Percentiles rank a stretch among this genome's conserved stretches.
These are phyloP conservation scores for Drosophila subquinaria DNA, from an alignment of 2,888 invertebrate genomes.

Conservation along the genomic window DNA sequence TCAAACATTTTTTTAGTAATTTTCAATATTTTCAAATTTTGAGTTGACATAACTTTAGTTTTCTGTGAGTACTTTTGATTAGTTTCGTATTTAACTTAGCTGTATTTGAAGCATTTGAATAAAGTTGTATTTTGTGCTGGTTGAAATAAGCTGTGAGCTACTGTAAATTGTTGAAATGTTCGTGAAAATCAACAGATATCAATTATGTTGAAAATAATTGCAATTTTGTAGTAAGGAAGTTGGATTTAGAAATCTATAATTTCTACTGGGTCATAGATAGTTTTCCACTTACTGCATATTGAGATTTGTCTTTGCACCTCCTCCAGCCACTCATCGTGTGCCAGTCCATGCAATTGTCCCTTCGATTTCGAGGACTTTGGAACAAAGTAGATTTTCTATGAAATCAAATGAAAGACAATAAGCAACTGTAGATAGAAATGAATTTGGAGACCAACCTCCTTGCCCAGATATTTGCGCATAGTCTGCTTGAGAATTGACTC, in stretches of 20 bases:
- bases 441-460: conserved; percentile 71
- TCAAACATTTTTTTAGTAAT: too few species aligned
- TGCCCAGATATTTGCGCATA: conserved; percentile 84
- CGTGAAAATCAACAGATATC: too few species aligned
- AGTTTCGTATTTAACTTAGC: too few species aligned
- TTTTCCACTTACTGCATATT: conserved; percentile 88
- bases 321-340: conserved; percentile 88
- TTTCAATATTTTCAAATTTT: too few species aligned
- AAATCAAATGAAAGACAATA: background rate
- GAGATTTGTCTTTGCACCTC: conserved; percentile 88
- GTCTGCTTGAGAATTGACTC: conserved; percentile 88
- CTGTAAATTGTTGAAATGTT: too few species aligned
- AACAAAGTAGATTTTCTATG: conserved; percentile 83
- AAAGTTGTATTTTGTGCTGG: too few species aligned
- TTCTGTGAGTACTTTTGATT: too few species aligned
- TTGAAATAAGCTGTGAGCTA: too few species aligned
- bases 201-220: too few species aligned
- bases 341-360: conserved; percentile 84
- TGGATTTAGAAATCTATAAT: background rate
- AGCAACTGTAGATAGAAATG: background rate
- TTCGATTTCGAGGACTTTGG: conserved; percentile 73
- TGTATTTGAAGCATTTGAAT: too few species aligned
- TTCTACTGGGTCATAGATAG: background rate
- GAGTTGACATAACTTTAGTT: too few species aligned
- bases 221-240: too few species aligned